Evolutionary conservation across 2,888 invertebrate genomes (phyloP).

Genomic region (Drosophila diplacantha): DNA sequence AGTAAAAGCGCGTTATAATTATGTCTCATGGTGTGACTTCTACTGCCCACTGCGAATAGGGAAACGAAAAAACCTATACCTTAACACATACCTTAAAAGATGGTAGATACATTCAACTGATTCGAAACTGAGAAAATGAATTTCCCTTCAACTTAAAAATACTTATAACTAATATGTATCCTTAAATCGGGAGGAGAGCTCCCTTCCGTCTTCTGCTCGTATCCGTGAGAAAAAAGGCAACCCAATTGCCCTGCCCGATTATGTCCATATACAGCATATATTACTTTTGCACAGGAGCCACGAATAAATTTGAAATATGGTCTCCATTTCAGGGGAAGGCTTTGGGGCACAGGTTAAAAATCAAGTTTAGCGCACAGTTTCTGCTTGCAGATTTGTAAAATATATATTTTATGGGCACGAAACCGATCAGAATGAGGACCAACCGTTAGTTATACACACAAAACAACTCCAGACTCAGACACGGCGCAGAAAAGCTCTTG

Average conservation of each 20-base stretch:
- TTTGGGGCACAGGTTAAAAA: not conserved
- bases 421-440: slow-evolving; percentile 41
- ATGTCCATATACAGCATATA: not conserved
- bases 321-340: not conserved
- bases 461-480: slow-evolving; percentile 43
- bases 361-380: not conserved
- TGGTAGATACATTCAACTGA: not conserved
- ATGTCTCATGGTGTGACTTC: slow-evolving; percentile 57
- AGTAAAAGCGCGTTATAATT: slow-evolving; percentile 59
- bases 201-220: not conserved
- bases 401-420: not conserved
- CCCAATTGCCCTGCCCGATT: slow-evolving; percentile 16
- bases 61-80: slow-evolving; percentile 1
- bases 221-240: slow-evolving; percentile 12
- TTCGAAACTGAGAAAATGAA: not conserved
- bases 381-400: not conserved
- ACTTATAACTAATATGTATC: not conserved
- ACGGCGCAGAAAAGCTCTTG: slow-evolving; percentile 18
- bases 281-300: not conserved
- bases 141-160: not conserved
- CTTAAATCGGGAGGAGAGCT: not conserved
- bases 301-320: not conserved
- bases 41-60: slow-evolving; percentile 7
- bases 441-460: slow-evolving; percentile 70
- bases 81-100: slow-evolving; percentile 5